Percentiles rank a stretch among this genome's conserved stretches.
These are phyloP conservation scores for Florisuga fusca DNA, from an alignment of 2,797 vertebrate species.

Conservation along the genomic window DNA sequence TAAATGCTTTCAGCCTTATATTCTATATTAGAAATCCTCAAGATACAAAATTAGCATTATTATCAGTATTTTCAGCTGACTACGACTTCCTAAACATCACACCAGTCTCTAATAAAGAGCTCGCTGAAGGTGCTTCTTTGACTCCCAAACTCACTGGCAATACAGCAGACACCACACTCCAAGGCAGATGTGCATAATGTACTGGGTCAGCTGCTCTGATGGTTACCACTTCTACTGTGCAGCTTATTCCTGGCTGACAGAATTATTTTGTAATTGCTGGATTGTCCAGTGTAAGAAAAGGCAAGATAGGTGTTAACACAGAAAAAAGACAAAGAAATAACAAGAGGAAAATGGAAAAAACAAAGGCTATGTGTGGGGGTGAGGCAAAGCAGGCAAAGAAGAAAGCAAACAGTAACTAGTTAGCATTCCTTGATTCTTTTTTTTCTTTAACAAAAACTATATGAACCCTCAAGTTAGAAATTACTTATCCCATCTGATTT, in stretches of 20 bases:
- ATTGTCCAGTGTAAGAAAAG: not conserved
- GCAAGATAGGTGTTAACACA: not conserved
- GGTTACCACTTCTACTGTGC: not conserved
- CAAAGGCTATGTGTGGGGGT: not conserved
- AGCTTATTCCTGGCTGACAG: not conserved
- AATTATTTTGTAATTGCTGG: not conserved
- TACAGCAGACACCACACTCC: not conserved
- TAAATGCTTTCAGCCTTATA: not conserved
- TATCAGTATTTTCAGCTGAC: not conserved
- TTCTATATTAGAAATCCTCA: not conserved
- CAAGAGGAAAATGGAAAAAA: not conserved
- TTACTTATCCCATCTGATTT: conserved; percentile 49
- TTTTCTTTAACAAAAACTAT: not conserved
- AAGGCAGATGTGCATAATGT: not conserved
- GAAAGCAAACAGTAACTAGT: conserved; percentile 45
- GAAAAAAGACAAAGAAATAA: not conserved
- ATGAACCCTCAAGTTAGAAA: conserved; percentile 16
- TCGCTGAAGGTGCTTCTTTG: not conserved
- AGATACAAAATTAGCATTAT: not conserved
- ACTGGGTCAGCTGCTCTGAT: not conserved
- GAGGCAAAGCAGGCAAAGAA: not conserved
- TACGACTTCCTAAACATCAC: not conserved
- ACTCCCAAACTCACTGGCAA: not conserved
- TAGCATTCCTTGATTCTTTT: not conserved
- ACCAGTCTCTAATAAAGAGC: not conserved